A percentile compares a stretch with the other conserved stretches of the same genome.
Conservation (phyloP, 2,888 invertebrate species). For the Ectemnius continuus region DNA sequence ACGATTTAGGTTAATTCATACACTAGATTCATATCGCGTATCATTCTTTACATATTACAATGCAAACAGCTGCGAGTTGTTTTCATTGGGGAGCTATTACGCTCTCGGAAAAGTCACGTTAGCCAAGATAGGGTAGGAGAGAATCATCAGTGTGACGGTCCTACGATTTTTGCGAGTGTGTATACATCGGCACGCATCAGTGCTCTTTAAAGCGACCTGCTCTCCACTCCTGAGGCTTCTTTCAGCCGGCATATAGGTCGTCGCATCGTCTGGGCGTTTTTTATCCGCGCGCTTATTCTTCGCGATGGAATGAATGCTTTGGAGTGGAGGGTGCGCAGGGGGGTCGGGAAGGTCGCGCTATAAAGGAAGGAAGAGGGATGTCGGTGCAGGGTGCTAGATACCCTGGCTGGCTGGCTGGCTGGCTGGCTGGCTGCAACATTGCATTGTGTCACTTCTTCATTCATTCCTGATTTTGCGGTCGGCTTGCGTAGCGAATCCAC, state of each 20-base stretch:
- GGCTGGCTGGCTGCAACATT: conserved; percentile 49
- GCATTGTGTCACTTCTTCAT: conserved; percentile 77
- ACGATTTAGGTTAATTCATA: too few species aligned
- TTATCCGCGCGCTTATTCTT: conserved; percentile 39
- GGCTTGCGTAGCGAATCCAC: conserved; percentile 76
- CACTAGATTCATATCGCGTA: too few species aligned
- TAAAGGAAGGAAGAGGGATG: conserved; percentile 49
- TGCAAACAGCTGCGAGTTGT: too few species aligned
- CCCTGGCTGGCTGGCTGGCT: conserved; percentile 31
- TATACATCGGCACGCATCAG: conserved; percentile 70
- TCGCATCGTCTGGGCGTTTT: conserved; percentile 33
- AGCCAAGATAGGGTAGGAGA: too few species aligned
- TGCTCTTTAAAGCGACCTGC: conserved; percentile 75
- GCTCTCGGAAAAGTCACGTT: too few species aligned
- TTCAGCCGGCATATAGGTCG: too few species aligned
- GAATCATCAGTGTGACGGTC: too few species aligned
- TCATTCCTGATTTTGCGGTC: conserved; percentile 77
- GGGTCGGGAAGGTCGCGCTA: conserved; percentile 16
- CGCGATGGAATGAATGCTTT: conserved; percentile 66
- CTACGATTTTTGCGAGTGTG: too few species aligned
- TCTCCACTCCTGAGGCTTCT: conserved; percentile 51
- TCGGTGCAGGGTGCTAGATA: conserved; percentile 53
- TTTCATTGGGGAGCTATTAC: too few species aligned
- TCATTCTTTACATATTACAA: too few species aligned
- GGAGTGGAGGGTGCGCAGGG: conserved; percentile 50